Evolutionary conservation across 2,888 invertebrate species (phyloP).

Genomic region (Calephelis perditalis): DNA sequence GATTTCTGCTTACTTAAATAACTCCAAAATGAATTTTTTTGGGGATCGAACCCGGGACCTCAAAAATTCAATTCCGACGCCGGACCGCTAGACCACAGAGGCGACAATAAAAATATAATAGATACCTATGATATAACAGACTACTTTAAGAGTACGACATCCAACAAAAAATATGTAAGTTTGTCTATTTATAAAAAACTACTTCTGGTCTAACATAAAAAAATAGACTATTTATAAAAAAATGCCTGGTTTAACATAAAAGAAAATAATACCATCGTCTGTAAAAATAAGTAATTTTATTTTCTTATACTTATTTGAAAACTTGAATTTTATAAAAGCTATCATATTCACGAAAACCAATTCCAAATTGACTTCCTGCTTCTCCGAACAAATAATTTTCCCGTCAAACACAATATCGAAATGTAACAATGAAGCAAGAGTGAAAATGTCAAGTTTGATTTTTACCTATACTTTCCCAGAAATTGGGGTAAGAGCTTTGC

Average conservation of each 20-base stretch:
- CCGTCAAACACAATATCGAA: slow-evolving; percentile 58
- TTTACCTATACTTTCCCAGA: slow-evolving; percentile 20
- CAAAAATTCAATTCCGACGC: no score
- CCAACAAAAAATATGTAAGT: background rate
- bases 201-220: no score
- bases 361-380: slow-evolving; percentile 38
- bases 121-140: no score
- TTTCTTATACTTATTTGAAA: slow-evolving; percentile 8
- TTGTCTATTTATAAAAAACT: no score
- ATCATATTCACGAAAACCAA: slow-evolving; percentile 40
- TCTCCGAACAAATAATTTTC: slow-evolving; percentile 57
- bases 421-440: slow-evolving; percentile 54
- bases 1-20: no score
- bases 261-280: background rate
- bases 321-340: slow-evolving; percentile 24
- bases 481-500: slow-evolving; percentile 5
- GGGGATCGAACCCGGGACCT: no score
- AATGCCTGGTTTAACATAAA: no score
- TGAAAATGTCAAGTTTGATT: slow-evolving; percentile 44
- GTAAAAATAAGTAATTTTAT: background rate
- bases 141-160: no score
- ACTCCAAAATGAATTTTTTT: no score
- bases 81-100: no score
- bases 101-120: no score
- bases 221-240: no score